These are phyloP conservation scores for Macrophya alboannulata DNA, from an alignment of 2,888 invertebrate genomes.

Conservation along the genomic window DNA sequence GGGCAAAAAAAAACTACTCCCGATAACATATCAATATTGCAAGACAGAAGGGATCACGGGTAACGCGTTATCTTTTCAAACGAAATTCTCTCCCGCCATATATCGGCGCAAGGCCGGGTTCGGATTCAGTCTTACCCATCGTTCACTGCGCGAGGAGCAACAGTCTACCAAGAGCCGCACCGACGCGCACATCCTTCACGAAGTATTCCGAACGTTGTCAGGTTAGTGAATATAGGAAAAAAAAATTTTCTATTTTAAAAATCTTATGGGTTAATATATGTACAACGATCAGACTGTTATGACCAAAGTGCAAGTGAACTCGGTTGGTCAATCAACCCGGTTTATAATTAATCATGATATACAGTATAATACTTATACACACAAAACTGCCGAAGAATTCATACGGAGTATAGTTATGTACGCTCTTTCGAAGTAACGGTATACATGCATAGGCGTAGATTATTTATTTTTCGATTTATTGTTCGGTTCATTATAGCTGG, in stretches of 20 bases:
- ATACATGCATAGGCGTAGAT: neutral
- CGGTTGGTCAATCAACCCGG: neutral
- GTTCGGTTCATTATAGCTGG: neutral
- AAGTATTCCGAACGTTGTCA: conserved; percentile 36
- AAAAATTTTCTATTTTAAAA: neutral
- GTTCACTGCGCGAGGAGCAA: conserved; percentile 8
- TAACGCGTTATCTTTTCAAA: conserved; percentile 5
- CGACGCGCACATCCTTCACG: conserved; percentile 38
- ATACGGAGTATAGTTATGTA: neutral
- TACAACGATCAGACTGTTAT: neutral
- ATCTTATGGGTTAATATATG: neutral
- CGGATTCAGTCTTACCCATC: conserved; percentile 2
- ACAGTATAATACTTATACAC: neutral
- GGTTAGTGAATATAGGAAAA: conserved; percentile 16
- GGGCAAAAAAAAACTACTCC: too few relatives aligned
- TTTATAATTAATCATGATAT: neutral
- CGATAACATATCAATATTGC: neutral
- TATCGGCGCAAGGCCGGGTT: neutral
- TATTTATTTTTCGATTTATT: neutral
- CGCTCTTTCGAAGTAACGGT: neutral
- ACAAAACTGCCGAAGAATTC: neutral
- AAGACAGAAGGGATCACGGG: neutral
- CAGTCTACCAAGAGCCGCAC: conserved; percentile 30
- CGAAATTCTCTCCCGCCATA: neutral
- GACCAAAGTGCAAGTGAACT: neutral